phyloP scores from a whole-genome alignment of 2,797 vertebrate species.

The Pangasius krempfi region DNA sequence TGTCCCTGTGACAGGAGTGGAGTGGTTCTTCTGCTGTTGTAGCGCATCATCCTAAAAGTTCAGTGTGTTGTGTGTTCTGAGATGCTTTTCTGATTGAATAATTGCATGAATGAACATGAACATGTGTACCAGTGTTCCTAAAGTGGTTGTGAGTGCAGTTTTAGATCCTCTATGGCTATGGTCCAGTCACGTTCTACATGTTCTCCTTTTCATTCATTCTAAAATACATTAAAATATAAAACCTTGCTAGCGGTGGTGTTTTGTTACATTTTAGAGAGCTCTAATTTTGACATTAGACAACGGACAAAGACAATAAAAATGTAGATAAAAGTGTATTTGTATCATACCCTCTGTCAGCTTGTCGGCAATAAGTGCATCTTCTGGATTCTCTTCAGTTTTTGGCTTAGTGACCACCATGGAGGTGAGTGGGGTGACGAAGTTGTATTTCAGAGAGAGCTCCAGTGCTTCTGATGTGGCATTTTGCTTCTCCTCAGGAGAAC shows the following conservation, averaged over 20 bases:
- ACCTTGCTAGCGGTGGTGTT: not conserved
- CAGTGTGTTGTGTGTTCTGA: not conserved
- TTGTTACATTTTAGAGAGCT: not conserved
- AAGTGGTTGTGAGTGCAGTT: not conserved
- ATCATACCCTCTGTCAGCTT: slow-evolving; percentile 86
- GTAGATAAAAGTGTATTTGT: not conserved
- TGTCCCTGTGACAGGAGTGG: not conserved
- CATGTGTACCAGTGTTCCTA: not conserved
- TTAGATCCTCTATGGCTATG: not conserved
- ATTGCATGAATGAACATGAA: not conserved
- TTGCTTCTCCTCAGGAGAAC: slow-evolving; percentile 75
- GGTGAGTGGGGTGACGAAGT: slow-evolving; percentile 91
- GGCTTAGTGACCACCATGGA: slow-evolving; percentile 97
- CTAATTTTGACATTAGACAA: not conserved
- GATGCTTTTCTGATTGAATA: not conserved
- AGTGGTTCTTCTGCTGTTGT: not conserved
- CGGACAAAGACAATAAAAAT: not conserved
- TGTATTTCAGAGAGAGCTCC: slow-evolving; percentile 86
- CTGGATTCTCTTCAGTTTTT: slow-evolving; percentile 64
- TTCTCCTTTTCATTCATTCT: not conserved
- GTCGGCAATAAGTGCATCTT: slow-evolving; percentile 76
- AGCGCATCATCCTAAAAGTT: not conserved
- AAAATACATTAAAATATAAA: not conserved
- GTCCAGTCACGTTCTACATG: not conserved
- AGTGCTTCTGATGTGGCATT: slow-evolving; percentile 81